Percentiles rank a stretch among this genome's conserved stretches.
Evolutionary conservation across 2,797 vertebrate genomes (phyloP).

Genomic region (Hoplostethus atlanticus): DNA sequence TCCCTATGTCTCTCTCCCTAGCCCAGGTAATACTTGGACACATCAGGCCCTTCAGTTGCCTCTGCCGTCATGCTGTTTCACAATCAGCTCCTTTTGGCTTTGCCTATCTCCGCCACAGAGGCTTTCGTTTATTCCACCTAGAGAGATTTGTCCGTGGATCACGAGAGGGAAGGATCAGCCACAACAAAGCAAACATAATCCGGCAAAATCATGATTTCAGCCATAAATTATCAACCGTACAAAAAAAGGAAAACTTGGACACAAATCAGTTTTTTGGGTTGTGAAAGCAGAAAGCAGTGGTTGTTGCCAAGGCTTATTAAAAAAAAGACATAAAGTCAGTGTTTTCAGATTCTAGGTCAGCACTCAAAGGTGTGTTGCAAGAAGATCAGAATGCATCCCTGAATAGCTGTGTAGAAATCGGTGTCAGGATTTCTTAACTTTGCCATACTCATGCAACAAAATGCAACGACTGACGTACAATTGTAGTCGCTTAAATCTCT

Average conservation of each 20-base stretch:
- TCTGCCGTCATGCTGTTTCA: conserved; percentile 34
- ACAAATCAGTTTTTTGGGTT: background rate
- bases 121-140: conserved; percentile 34
- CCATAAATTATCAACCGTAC: conserved; percentile 21
- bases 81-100: conserved; percentile 44
- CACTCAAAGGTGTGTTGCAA: too few relatives aligned
- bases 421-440: too few relatives aligned
- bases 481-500: too few relatives aligned
- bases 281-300: background rate
- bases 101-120: conserved; percentile 34
- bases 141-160: conserved; percentile 51
- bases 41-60: background rate
- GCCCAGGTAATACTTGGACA: conserved; percentile 24
- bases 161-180: conserved; percentile 18
- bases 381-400: too few relatives aligned
- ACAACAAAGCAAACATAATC: conserved; percentile 43
- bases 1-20: background rate
- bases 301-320: too few relatives aligned
- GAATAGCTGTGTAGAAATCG: too few relatives aligned
- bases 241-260: conserved; percentile 6
- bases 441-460: too few relatives aligned
- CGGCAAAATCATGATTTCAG: conserved; percentile 47
- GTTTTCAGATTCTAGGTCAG: too few relatives aligned
- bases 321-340: too few relatives aligned
- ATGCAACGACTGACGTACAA: too few relatives aligned